phyloP scores from a whole-genome alignment of 2,797 vertebrate species.

The Huso huso region DNA sequence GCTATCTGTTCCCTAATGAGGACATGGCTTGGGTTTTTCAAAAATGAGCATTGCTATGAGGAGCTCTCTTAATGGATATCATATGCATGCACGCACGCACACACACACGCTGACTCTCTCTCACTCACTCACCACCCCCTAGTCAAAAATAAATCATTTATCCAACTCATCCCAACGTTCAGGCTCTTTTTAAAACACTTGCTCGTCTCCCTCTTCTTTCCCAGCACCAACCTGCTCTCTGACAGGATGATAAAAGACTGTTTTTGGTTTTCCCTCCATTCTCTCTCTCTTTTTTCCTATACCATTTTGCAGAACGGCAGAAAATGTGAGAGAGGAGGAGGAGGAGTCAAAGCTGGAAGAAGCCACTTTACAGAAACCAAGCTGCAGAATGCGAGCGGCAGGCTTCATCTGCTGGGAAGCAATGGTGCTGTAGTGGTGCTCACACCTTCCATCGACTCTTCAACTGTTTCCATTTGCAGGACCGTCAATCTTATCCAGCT shows the following conservation, averaged over 20 bases:
- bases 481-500: no score
- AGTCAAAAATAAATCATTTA: slow-evolving; percentile 65
- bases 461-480: no score
- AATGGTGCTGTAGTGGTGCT: no score
- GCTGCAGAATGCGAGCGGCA: no score
- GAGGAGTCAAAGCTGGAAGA: slow-evolving; percentile 24
- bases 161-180: slow-evolving; percentile 51
- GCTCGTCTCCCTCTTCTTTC: slow-evolving; percentile 31
- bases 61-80: neutral
- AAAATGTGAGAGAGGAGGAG: slow-evolving; percentile 25
- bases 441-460: no score
- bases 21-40: no score
- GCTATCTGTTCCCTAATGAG: no score
- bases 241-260: slow-evolving; percentile 48
- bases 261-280: slow-evolving; percentile 12
- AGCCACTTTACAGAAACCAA: neutral
- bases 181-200: slow-evolving; percentile 50
- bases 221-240: slow-evolving; percentile 37
- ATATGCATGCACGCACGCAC: neutral
- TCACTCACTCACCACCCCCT: neutral
- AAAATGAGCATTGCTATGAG: no score
- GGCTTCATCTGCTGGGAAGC: no score
- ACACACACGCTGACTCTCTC: slow-evolving; percentile 1
- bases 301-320: slow-evolving; percentile 20
- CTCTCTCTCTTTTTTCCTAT: slow-evolving; percentile 8